Percentiles rank a stretch among this genome's conserved stretches.
Conservation (phyloP, 2,797 vertebrate species). For the Aulostomus chinensis region DNA sequence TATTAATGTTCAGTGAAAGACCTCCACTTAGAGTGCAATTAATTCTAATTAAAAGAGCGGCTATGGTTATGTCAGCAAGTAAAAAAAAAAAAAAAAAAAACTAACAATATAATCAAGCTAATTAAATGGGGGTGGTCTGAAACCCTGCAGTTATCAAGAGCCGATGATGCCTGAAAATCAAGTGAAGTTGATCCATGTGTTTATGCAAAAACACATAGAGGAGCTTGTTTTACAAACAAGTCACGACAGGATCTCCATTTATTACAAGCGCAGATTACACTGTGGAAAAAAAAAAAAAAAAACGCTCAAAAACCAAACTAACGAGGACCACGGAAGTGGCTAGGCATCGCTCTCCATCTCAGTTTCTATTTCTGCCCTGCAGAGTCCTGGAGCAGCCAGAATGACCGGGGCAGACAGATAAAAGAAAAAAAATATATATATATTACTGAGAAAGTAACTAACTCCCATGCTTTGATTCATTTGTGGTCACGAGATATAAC, state of each 20-base stretch:
- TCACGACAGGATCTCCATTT: conserved; percentile 30
- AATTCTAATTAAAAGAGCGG: conserved; percentile 81
- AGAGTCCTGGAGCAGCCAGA: too few relatives aligned
- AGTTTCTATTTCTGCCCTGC: too few relatives aligned
- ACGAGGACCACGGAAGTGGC: too few relatives aligned
- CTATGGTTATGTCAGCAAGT: conserved; percentile 70
- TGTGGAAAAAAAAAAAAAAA: conserved; percentile 4
- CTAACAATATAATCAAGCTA: conserved; percentile 80
- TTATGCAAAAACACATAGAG: conserved; percentile 55
- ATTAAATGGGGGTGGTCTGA: conserved; percentile 76
- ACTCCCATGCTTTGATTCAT: too few relatives aligned
- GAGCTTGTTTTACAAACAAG: conserved; percentile 58
- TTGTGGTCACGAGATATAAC: too few relatives aligned
- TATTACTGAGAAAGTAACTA: too few relatives aligned
- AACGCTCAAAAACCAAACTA: too few relatives aligned
- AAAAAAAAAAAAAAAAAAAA: conserved; percentile 56
- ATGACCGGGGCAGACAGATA: too few relatives aligned
- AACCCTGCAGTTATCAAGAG: conserved; percentile 70
- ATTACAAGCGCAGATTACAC: conserved; percentile 27
- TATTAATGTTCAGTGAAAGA: conserved; percentile 83
- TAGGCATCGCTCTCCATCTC: too few relatives aligned
- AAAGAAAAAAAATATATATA: too few relatives aligned
- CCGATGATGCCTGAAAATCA: conserved; percentile 67
- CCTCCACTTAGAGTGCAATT: conserved; percentile 80
- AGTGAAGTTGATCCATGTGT: conserved; percentile 64